Conservation (phyloP, 1,140 invertebrate genomes). For the Brachionus manjavacas region DNA sequence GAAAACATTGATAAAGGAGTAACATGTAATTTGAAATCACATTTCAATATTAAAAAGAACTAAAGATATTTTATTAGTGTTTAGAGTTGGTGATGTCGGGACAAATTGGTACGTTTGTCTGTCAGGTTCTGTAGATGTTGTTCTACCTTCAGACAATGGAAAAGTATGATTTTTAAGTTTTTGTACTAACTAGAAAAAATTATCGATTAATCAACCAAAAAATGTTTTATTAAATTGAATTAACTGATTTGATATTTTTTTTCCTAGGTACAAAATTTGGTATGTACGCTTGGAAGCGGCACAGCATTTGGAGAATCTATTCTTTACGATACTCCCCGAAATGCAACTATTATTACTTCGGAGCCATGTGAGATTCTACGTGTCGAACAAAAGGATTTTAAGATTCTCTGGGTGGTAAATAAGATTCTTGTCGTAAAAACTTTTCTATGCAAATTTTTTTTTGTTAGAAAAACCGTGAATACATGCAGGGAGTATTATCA, state of each 20-base stretch:
- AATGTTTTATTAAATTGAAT: neutral
- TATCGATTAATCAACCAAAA: slow-evolving; percentile 43
- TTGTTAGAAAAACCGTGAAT: slow-evolving; percentile 53
- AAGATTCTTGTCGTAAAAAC: neutral
- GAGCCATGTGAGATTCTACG: slow-evolving; percentile 70
- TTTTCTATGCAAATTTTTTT: neutral
- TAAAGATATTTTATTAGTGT: slow-evolving; percentile 61
- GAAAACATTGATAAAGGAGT: slow-evolving; percentile 73
- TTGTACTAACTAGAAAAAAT: neutral
- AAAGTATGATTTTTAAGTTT: neutral
- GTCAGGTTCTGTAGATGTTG: slow-evolving; percentile 67
- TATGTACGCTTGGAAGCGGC: slow-evolving; percentile 69
- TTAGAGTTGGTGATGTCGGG: slow-evolving; percentile 70
- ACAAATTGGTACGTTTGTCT: slow-evolving; percentile 73
- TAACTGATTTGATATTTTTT: slow-evolving; percentile 34
- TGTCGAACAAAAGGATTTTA: slow-evolving; percentile 71
- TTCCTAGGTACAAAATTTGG: slow-evolving; percentile 62
- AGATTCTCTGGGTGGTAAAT: slow-evolving; percentile 70
- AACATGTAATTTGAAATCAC: slow-evolving; percentile 64
- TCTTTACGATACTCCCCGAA: slow-evolving; percentile 67
- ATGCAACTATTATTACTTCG: slow-evolving; percentile 69
- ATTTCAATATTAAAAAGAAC: neutral
- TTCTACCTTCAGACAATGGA: slow-evolving; percentile 60
- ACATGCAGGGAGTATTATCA: slow-evolving; percentile 54
- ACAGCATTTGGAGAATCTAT: slow-evolving; percentile 74